Base-by-base conservation (phyloP, 2,797 vertebrate genomes). In the Xenentodon cancila region DNA sequence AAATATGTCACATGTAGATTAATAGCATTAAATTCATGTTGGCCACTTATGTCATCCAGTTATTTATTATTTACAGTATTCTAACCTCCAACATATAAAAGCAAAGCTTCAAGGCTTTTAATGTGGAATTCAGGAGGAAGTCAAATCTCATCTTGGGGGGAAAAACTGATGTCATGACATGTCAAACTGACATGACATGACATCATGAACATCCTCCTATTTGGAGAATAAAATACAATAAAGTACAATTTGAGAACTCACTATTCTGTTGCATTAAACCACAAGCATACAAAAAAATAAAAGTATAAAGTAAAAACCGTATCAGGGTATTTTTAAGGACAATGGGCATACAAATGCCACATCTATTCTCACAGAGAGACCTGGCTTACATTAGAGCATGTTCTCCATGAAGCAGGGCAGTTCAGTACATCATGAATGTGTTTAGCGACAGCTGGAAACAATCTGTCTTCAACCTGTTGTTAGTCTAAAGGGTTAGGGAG, bases 331-430 rank as follows among this genome's bases (percentile, higher is more conserved):
- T 32, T 32, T 32, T 7, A 32, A 4, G 7, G 30, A 32, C 30
- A 9, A 1, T 7, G 3, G 7, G 6, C 9, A 7, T 25, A 3
- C 25, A 25, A 25, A 25, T 47, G 34, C 17, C n/a, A 49, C 21
- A 19, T 46, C 27, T 13, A 32, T 42, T 12, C 16, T 43, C 52
- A 37, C 48, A 46, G 19, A 73, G 15, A 64, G 22, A 58, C 47
- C 37, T 48, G 18, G 20, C 43, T 8, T 22, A 9, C 32, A 52
- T 44, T 53, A 42, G 3, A 25, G 12, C 8, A 25, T 32, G 21
- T 53, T 22, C 21, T 56, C 13, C 17, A 48, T 60, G 11, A 25
- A 37, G 16, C 16, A 54, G 22, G 25, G 5, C 22, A 54, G 27
- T 51, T 58, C 17, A 44, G 15, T 32, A 2, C 22, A 25, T 20